Conservation (phyloP, 2,888 invertebrate genomes). For the Phortica okadai region DNA sequence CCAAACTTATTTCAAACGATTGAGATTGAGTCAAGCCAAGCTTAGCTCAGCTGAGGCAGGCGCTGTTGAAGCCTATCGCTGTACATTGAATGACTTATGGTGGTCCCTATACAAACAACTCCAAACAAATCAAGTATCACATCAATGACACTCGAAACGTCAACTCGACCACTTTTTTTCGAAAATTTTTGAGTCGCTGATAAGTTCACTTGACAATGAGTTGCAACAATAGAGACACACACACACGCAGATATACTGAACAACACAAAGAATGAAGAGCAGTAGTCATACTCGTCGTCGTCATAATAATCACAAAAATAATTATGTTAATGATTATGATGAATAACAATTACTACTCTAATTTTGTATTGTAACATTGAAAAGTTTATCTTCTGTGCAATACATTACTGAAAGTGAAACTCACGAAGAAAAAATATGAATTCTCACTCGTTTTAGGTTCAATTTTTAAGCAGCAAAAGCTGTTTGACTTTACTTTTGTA, state of each 20-base stretch:
- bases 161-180: conserved; percentile 60
- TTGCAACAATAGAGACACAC: conserved; percentile 59
- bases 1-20: not conserved
- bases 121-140: conserved; percentile 70
- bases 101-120: conserved; percentile 69
- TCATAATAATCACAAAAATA: conserved; percentile 16
- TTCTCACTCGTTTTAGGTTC: too few species aligned
- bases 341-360: not conserved
- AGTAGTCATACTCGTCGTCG: not conserved
- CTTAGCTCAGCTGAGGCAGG: not conserved
- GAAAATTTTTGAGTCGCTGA: conserved; percentile 43
- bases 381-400: not conserved
- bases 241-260: too few species aligned
- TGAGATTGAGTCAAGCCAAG: not conserved
- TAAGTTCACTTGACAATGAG: conserved; percentile 72
- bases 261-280: conserved; percentile 1
- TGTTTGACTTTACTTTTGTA: too few species aligned
- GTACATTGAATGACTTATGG: conserved; percentile 69
- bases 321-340: conserved; percentile 9
- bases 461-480: too few species aligned
- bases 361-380: not conserved
- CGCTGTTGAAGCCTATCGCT: conserved; percentile 8
- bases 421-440: not conserved
- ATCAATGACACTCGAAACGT: conserved; percentile 70
- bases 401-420: not conserved